These are phyloP conservation scores for Dolichallabes microphthalmus DNA, from an alignment of 2,113 vertebrate genomes.

Conservation along the genomic window DNA sequence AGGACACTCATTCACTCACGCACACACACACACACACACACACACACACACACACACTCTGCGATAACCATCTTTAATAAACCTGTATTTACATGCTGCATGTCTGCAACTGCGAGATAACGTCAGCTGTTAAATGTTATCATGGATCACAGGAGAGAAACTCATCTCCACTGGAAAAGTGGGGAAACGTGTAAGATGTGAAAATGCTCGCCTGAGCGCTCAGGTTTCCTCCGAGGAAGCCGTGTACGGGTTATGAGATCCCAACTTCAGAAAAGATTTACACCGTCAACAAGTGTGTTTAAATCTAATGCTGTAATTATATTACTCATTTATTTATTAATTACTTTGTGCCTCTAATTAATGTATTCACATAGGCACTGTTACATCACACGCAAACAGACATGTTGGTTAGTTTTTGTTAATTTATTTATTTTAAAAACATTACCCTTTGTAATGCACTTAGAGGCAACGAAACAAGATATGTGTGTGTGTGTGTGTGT, in stretches of 20 bases:
- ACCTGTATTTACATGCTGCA: not conserved
- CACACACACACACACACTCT: not conserved
- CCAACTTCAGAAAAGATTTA: not conserved
- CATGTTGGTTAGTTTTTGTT: not conserved
- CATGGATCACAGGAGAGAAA: conserved; percentile 6
- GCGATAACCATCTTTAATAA: conserved; percentile 17
- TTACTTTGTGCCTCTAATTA: not conserved
- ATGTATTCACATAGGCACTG: not conserved
- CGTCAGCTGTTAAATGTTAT: conserved; percentile 12
- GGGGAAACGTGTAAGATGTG: not conserved
- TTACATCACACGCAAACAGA: not conserved
- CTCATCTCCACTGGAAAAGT: conserved; percentile 1
- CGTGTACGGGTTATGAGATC: not conserved
- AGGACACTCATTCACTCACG: not conserved
- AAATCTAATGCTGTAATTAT: not conserved
- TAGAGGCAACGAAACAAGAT: not conserved
- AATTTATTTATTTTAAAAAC: not conserved
- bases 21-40: not conserved
- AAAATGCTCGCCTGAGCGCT: not conserved
- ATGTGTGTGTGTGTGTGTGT: too few relatives aligned
- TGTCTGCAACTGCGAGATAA: conserved; percentile 1
- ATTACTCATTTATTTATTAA: not conserved
- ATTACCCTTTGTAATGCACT: not conserved
- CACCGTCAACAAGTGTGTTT: not conserved
- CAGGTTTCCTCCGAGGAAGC: not conserved